phyloP scores from a whole-genome alignment of 2,888 invertebrate species.

The Steromphala cineraria region DNA sequence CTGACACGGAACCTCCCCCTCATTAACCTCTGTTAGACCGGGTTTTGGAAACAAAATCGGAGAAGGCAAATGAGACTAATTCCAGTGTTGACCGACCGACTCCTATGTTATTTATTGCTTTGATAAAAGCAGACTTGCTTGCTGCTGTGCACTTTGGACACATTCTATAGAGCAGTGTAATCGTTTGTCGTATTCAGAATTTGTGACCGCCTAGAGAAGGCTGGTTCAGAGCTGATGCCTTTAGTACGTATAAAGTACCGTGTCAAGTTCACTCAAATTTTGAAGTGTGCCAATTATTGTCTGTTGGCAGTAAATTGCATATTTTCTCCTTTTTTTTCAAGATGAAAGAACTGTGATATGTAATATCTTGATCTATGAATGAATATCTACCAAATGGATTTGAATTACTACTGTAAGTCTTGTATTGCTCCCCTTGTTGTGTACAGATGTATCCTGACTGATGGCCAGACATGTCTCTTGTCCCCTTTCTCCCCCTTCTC shows the following conservation, averaged over 20 bases:
- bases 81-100: not conserved
- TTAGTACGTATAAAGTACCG: constrained; percentile 10
- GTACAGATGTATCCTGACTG: no score
- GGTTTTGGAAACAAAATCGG: not conserved
- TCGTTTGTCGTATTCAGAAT: constrained; percentile 21
- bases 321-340: constrained; percentile 5
- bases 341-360: constrained; percentile 2
- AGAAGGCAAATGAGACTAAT: not conserved
- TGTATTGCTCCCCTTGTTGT: no score
- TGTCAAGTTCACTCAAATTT: not conserved
- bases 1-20: constrained; percentile 69
- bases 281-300: not conserved
- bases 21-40: constrained; percentile 44
- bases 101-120: constrained; percentile 22
- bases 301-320: not conserved
- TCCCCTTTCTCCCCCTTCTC: no score
- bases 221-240: constrained; percentile 6
- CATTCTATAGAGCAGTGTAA: constrained; percentile 19
- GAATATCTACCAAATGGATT: not conserved
- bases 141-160: constrained; percentile 22
- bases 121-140: constrained; percentile 12
- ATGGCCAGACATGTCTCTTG: no score
- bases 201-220: not conserved
- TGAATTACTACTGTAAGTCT: no score
- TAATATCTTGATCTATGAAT: constrained; percentile 8